A percentile compares a stretch with the other conserved stretches of the same genome.
Evolutionary conservation across 23 tunicate species (phyloP).

Genomic region (Ciona savignyi): DNA sequence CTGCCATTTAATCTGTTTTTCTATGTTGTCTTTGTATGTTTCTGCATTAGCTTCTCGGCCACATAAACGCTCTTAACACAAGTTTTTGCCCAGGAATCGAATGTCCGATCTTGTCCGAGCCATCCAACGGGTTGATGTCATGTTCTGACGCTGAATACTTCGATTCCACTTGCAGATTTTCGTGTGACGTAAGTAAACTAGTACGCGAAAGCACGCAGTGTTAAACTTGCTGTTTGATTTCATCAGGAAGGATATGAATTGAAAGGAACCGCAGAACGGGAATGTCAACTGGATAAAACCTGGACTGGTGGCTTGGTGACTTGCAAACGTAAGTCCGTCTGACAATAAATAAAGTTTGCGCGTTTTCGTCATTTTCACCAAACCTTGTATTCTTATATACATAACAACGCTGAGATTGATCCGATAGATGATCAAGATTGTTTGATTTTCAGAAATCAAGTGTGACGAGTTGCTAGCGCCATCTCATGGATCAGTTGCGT

Average conservation of each 20-base stretch:
- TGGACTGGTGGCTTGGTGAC: conserved; percentile 42
- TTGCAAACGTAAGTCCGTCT: conserved; percentile 38
- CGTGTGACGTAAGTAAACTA: conserved; percentile 31
- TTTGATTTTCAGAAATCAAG: conserved; percentile 24
- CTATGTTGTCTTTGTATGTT: too few species aligned
- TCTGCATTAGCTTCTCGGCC: too few species aligned
- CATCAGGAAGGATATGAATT: conserved; percentile 67
- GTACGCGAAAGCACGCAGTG: too few species aligned
- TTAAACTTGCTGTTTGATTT: too few species aligned
- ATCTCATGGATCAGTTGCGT: conserved; percentile 13
- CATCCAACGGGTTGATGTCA: background rate
- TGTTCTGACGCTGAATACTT: conserved; percentile 41
- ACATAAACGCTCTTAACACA: too few species aligned
- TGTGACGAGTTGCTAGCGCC: conserved; percentile 28
- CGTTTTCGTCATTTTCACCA: too few species aligned
- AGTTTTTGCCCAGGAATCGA: conserved; percentile 34
- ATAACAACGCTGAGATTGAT: too few species aligned
- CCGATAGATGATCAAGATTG: background rate
- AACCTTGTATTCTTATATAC: too few species aligned
- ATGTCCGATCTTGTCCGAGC: conserved; percentile 28
- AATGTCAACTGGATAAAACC: conserved; percentile 46
- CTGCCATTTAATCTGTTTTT: too few species aligned
- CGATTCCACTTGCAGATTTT: conserved; percentile 40
- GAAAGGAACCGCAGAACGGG: conserved; percentile 38
- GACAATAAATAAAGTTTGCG: too few species aligned